Conservation (phyloP, 2,888 invertebrate species). For the Chalcosyrphus nemorum region DNA sequence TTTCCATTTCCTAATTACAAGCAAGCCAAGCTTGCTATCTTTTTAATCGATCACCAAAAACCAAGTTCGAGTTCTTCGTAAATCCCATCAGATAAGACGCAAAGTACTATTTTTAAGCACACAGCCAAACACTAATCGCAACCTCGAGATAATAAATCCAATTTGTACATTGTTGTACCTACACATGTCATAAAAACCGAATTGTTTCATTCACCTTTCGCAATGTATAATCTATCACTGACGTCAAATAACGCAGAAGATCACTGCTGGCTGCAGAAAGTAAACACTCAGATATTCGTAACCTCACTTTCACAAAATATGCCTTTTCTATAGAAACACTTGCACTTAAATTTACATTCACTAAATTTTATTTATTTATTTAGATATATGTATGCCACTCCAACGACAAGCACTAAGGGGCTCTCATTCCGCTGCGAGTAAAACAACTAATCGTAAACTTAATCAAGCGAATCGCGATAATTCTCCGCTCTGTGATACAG, state of each 20-base stretch:
- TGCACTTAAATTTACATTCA: neutral
- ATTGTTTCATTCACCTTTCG: neutral
- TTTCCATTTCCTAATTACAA: too few relatives aligned
- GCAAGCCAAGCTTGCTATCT: neutral
- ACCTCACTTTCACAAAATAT: neutral
- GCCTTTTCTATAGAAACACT: neutral
- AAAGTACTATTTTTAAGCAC: neutral
- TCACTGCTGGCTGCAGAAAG: too few relatives aligned
- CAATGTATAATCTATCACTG: neutral
- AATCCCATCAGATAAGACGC: conserved; percentile 3
- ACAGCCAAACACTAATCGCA: neutral
- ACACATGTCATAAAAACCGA: neutral
- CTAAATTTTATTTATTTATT: neutral
- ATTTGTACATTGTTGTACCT: neutral
- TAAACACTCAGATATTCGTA: neutral
- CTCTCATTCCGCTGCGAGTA: neutral
- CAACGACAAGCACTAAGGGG: neutral
- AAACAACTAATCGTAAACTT: neutral
- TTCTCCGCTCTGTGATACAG: neutral
- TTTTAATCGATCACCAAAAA: neutral
- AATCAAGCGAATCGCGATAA: neutral
- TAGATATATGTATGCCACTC: neutral
- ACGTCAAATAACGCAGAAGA: neutral
- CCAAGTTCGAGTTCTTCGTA: neutral
- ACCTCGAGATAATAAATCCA: neutral